Conservation (phyloP, 30 jellyfish, hydroid and myxozoan genomes). For the Pelagia noctiluca region DNA sequence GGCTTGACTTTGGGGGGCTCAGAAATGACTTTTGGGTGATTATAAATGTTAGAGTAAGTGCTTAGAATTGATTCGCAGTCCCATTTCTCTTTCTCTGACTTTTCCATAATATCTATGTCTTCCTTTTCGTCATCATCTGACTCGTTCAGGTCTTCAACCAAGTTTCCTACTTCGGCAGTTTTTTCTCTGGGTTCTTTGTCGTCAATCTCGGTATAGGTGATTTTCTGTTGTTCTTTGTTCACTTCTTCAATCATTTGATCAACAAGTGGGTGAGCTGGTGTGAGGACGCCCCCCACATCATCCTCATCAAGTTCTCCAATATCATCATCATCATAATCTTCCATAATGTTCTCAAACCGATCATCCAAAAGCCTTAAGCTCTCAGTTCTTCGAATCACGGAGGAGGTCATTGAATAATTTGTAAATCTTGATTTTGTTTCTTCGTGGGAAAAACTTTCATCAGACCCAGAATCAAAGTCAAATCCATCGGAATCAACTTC, state of each 20-base stretch:
- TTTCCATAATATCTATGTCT: conserved; percentile 57
- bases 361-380: conserved; percentile 80
- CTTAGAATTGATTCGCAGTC: conserved; percentile 96
- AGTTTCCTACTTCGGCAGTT: conserved; percentile 1
- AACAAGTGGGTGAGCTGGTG: conserved; percentile 56
- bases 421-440: conserved; percentile 89
- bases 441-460: conserved; percentile 60
- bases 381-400: conserved; percentile 88
- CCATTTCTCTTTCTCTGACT: conserved; percentile 78
- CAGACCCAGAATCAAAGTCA: conserved; percentile 62
- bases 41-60: conserved; percentile 87
- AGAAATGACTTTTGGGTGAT: conserved; percentile 83
- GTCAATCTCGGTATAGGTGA: conserved; percentile 13
- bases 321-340: conserved; percentile 89
- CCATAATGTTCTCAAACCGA: conserved; percentile 86
- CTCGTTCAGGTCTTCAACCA: conserved; percentile 16
- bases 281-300: conserved; percentile 40
- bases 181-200: conserved; percentile 16
- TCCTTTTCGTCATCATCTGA: conserved; percentile 56
- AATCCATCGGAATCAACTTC: conserved; percentile 73
- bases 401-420: conserved; percentile 95
- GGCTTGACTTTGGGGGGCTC: conserved; percentile 59
- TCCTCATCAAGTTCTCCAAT: conserved; percentile 91
- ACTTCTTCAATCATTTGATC: conserved; percentile 77
- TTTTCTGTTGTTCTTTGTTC: conserved; percentile 19